phyloP scores from a whole-genome alignment of 2,888 invertebrate genomes.

The Phyto melanocephala region DNA sequence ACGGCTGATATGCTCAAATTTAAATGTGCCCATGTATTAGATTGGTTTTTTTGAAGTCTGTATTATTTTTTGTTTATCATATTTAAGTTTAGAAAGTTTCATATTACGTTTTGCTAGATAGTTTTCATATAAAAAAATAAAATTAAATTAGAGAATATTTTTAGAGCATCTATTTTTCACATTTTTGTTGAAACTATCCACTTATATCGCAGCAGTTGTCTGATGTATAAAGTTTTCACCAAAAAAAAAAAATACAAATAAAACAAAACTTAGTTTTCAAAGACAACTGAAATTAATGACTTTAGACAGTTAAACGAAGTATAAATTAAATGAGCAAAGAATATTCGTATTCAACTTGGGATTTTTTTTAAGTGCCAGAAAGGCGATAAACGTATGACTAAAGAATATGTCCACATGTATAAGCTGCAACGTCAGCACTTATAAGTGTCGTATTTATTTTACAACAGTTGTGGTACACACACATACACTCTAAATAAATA shows the following conservation, averaged over 20 bases:
- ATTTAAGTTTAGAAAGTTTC: too few species aligned
- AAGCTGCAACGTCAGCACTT: neutral
- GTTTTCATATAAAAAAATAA: too few species aligned
- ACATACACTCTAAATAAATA: neutral
- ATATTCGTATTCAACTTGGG: neutral
- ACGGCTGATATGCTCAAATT: too few species aligned
- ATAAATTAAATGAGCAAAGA: slow-evolving; percentile 11
- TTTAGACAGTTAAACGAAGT: slow-evolving; percentile 6
- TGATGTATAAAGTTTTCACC: too few species aligned
- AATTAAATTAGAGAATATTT: too few species aligned
- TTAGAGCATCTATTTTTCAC: too few species aligned
- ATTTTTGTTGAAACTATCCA: too few species aligned
- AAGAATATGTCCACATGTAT: neutral
- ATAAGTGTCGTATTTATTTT: slow-evolving; percentile 6
- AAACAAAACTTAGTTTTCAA: neutral
- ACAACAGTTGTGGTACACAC: neutral
- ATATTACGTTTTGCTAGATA: too few species aligned
- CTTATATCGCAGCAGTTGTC: too few species aligned
- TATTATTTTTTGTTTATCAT: too few species aligned
- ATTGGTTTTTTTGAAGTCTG: too few species aligned
- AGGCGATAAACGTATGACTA: neutral
- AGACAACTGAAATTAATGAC: neutral
- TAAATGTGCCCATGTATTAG: too few species aligned
- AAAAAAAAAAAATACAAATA: neutral
- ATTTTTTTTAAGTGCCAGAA: neutral